phyloP scores from a whole-genome alignment of 2,797 vertebrate genomes.

The Argentina silus region DNA sequence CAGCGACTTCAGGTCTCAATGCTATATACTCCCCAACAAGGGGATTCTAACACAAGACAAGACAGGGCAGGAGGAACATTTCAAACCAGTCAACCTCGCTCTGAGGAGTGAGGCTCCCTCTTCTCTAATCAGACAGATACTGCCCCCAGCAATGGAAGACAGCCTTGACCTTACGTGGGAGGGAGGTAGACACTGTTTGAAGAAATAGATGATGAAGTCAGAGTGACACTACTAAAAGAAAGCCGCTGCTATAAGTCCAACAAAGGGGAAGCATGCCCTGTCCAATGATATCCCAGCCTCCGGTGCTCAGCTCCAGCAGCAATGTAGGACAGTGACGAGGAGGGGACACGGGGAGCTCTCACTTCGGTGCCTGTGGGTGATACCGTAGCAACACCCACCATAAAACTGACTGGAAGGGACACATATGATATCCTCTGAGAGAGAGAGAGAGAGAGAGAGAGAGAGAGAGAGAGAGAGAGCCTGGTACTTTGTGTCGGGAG shows the following conservation, averaged over 20 bases:
- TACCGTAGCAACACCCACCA: neutral
- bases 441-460: slow-evolving; percentile 11
- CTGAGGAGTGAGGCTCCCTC: slow-evolving; percentile 20
- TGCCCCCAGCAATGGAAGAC: slow-evolving; percentile 38
- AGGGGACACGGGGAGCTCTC: neutral
- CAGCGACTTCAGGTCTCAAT: slow-evolving; percentile 58
- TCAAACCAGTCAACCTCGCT: slow-evolving; percentile 30
- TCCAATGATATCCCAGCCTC: neutral
- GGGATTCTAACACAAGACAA: slow-evolving; percentile 26
- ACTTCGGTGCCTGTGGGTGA: neutral
- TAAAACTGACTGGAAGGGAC: slow-evolving; percentile 9
- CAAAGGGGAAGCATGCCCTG: neutral
- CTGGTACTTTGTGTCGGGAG: slow-evolving; percentile 36
- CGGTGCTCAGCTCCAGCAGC: neutral
- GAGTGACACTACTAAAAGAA: neutral
- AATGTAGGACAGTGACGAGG: neutral
- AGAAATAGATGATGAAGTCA: neutral
- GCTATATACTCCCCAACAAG: slow-evolving; percentile 50
- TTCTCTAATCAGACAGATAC: slow-evolving; percentile 31
- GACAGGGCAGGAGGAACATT: slow-evolving; percentile 42
- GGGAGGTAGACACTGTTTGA: slow-evolving; percentile 13
- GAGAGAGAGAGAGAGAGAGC: neutral
- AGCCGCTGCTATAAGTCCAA: neutral
- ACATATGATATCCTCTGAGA: slow-evolving; percentile 46
- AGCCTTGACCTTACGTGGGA: slow-evolving; percentile 55